Base-by-base conservation (phyloP, 2,113 vertebrate genomes). In the Aspiorhynchus laticeps region DNA sequence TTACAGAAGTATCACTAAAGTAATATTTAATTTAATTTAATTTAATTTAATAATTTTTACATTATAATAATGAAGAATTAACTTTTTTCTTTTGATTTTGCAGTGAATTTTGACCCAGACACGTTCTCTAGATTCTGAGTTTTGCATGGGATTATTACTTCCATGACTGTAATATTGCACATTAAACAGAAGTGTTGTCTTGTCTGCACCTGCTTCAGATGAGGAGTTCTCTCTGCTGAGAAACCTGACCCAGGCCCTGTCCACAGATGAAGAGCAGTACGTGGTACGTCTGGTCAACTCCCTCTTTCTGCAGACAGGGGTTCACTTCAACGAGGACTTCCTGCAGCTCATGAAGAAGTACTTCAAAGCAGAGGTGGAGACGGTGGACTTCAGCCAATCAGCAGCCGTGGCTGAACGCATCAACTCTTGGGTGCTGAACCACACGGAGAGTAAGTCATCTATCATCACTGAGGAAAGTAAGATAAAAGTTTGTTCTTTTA, bases 371-470 rank as follows among this genome's bases (percentile, higher is more conserved):
- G 94, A 97, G 75, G 96, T 97, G 17, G 95, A 98, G 90, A 96
- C 93, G 0, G 94, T 99, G 85, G 97, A 99, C 93, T 99, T 99
- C 92, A 95, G 95, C 88, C 93, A 98, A 88, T 96, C 96, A 9
- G 93, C 95, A 38, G 94, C 95, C 1, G 97, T 96, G 78, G 97
- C 98, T 73, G 93, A 95, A 88, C 95, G 95, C 89, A 98, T 99
- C 94, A 99, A 99, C 94, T 92, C 91, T 88, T 99, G 98, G 98
- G 98, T 99, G 92, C 96, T 97, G 91, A 99, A 99, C 92, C 96
- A 96, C 69, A 99, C 98, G 0, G 97, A 98, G 88, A 96, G 98
- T 99, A 95, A 94, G 98, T 97, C 46, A 17, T 41, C 69, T 12
- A 24, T 6, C 9, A 73, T 41, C 69, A n/a, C 36, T 24, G 9